These are phyloP conservation scores for Ornithoptera alexandrae DNA, from an alignment of 2,888 invertebrate genomes.

Conservation along the genomic window DNA sequence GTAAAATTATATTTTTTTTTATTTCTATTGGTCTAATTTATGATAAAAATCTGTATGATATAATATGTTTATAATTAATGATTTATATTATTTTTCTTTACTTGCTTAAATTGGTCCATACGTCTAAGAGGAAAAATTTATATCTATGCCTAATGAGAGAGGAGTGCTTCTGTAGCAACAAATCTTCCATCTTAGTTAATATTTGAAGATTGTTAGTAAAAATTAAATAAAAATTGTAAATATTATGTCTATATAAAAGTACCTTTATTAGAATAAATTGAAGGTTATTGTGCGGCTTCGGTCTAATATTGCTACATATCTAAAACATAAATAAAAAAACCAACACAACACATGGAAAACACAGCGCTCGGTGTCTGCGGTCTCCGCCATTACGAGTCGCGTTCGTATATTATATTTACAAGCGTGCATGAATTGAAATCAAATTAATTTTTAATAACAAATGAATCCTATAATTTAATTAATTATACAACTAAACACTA, in stretches of 20 bases:
- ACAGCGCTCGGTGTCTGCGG: not conserved
- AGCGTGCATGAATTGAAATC: not conserved
- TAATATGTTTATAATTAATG: too few relatives aligned
- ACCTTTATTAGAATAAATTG: not conserved
- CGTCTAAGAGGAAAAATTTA: too few relatives aligned
- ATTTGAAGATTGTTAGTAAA: too few relatives aligned
- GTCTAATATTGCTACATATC: not conserved
- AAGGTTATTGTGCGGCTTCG: not conserved
- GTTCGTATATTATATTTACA: not conserved
- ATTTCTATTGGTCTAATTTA: too few relatives aligned
- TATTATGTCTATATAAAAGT: not conserved
- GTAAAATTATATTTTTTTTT: too few relatives aligned
- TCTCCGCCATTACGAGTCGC: not conserved
- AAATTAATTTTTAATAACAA: not conserved
- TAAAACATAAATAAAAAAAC: slow-evolving; percentile 2
- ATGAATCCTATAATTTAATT: not conserved
- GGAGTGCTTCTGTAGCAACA: too few relatives aligned
- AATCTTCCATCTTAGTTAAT: too few relatives aligned
- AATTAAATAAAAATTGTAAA: not conserved
- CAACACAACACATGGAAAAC: not conserved
- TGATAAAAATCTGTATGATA: too few relatives aligned
- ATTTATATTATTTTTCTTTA: too few relatives aligned
- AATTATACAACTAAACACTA: too few relatives aligned
- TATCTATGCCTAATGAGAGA: too few relatives aligned
- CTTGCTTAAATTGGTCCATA: too few relatives aligned